Evolutionary conservation across 1,140 invertebrate genomes (phyloP), one percentile per base, ranked within the genome.

Genomic region (Armadillidium nasatum): DNA sequence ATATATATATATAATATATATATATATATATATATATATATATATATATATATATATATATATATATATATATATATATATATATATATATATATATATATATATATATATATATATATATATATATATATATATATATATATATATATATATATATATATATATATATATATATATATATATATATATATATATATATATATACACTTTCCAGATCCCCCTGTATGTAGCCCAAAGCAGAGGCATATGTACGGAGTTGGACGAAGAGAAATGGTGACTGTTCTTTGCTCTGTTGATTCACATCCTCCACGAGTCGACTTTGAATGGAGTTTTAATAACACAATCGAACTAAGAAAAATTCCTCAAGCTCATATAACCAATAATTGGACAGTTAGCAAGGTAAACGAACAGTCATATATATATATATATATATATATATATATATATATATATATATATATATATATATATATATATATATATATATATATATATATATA

Each of bases 311-410:
- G 93, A 21, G 89, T 91, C 80, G 90, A 87, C 72, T 95, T 95
- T 84, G 90, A 91, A 78, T 96, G 94, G 94, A 89, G 91, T 23
- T 93, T 95, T 84, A 95, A 95, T 85, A 94, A 93, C 84, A 75
- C 76, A 4, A 68, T 44, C 0, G 75, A 78, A 10, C 70, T 71
- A n/a, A 78, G 71, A 6, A 75, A 76, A 44, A 76, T 80, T 11
- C 23, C 76, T 7, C 67, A 78, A 50, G 69, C 71, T 10, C 77
- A 76, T 75, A 78, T 80, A 13, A 76, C 76, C 10, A 76, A 78
- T 44, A 80, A 80, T 68, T 72, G 67, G n/a, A 80, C 79, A 7
- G 71, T 74, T 33, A 80, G 79, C 75, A 76, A 66, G 76, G 79
- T 76, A 78, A 74, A 76, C 21, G 15, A 60, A 60, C 7, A 60